phyloP scores from a whole-genome alignment of 2,797 vertebrate genomes.

The Myotis pilosus region DNA sequence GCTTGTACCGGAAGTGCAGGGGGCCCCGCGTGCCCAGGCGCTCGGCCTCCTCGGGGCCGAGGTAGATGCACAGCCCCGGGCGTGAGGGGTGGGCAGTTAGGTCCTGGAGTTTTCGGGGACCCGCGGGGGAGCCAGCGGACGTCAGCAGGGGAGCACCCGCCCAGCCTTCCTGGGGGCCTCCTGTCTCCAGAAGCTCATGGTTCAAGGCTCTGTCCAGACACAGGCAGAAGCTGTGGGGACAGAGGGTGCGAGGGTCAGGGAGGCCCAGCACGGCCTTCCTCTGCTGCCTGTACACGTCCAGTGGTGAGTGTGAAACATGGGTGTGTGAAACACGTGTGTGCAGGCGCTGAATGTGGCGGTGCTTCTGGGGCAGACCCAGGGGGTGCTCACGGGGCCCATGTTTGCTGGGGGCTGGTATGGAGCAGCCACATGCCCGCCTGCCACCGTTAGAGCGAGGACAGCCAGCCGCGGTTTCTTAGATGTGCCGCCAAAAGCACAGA shows the following conservation, averaged over 20 bases:
- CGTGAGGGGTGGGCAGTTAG: neutral
- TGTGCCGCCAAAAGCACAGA: neutral
- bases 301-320: fast-evolving
- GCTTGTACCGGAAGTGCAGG: conserved; percentile 57
- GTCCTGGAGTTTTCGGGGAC: conserved; percentile 51
- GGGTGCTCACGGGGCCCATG: fast-evolving
- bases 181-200: fast-evolving
- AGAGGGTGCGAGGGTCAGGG: neutral
- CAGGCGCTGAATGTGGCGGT: fast-evolving
- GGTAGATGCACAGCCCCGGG: neutral
- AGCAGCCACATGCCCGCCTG: fast-evolving
- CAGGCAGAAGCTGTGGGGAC: conserved; percentile 63
- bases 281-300: no score
- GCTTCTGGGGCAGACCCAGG: neutral
- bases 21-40: neutral
- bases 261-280: neutral
- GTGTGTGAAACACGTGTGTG: fast-evolving
- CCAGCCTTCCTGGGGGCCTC: neutral
- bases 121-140: fast-evolving
- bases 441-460: fast-evolving
- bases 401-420: fast-evolving
- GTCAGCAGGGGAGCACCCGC: neutral
- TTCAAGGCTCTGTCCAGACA: conserved; percentile 66
- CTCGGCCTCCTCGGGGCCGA: conserved; percentile 1
- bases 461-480: fast-evolving